These are phyloP conservation scores for Aphidius ervi DNA, from an alignment of 1,140 invertebrate genomes.

Conservation along the genomic window DNA sequence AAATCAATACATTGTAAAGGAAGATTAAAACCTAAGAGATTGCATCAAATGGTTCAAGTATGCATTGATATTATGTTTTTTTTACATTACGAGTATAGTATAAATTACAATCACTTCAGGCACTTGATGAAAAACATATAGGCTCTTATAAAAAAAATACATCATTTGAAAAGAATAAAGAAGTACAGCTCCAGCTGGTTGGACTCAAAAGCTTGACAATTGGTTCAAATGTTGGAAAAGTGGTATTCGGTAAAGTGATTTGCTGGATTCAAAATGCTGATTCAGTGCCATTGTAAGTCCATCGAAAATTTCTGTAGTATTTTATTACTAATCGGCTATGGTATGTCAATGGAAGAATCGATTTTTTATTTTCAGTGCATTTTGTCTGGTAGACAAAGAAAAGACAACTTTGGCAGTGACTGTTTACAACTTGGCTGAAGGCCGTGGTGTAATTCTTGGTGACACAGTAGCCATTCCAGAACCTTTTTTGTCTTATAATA, in stretches of 20 bases:
- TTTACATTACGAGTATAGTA: constrained; percentile 5
- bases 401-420: constrained; percentile 70
- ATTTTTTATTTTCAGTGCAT: constrained; percentile 61
- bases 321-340: neutral
- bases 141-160: constrained; percentile 59
- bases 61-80: constrained; percentile 1
- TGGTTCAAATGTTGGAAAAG: constrained; percentile 64
- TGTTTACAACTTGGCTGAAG: constrained; percentile 78
- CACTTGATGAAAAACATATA: constrained; percentile 57
- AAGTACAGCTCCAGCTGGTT: too few species aligned
- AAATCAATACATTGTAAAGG: constrained; percentile 65
- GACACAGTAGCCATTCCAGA: constrained; percentile 79
- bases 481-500: constrained; percentile 63
- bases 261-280: constrained; percentile 72
- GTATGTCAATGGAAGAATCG: neutral
- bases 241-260: constrained; percentile 75
- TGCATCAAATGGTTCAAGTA: constrained; percentile 65
- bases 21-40: constrained; percentile 69
- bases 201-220: constrained; percentile 52
- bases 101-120: constrained; percentile 33
- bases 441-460: constrained; percentile 77
- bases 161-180: constrained; percentile 51
- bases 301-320: constrained; percentile 11
- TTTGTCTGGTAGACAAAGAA: constrained; percentile 73
- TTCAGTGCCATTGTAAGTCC: constrained; percentile 72